Percentiles rank a stretch among this genome's conserved stretches.
These are phyloP conservation scores for Acanthoscelides obtectus DNA, from an alignment of 2,888 invertebrate species.

Conservation along the genomic window DNA sequence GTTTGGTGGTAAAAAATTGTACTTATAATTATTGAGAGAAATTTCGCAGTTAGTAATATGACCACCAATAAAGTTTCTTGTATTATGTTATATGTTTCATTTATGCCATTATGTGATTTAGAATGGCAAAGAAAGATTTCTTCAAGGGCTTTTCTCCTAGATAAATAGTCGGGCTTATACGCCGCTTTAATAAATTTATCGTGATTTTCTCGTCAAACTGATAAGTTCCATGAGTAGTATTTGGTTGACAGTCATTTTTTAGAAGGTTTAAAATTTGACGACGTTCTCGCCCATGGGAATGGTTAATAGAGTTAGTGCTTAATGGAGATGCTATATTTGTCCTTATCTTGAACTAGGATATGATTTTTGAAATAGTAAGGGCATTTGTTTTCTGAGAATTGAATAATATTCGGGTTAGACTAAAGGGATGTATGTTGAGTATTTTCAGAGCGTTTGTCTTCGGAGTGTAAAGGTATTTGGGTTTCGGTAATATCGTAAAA, in stretches of 20 bases:
- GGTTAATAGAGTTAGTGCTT: not conserved
- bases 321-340: not conserved
- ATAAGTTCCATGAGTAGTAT: not conserved
- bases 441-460: not conserved
- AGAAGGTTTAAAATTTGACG: not conserved
- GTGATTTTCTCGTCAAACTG: not conserved
- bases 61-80: not conserved
- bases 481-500: no score
- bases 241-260: not conserved
- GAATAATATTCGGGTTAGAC: not conserved
- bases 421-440: not conserved
- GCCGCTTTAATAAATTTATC: not conserved
- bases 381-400: not conserved
- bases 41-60: conserved; percentile 19
- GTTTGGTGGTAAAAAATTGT: conserved; percentile 15
- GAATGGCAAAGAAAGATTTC: not conserved
- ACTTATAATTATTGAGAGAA: conserved; percentile 15
- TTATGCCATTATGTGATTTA: not conserved
- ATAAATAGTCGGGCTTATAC: not conserved
- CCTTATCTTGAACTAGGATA: not conserved
- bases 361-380: not conserved
- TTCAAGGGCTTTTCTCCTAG: not conserved
- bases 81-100: no score
- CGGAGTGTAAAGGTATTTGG: not conserved
- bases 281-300: not conserved